phyloP scores from a whole-genome alignment of 2,888 invertebrate genomes.

The Yponomeuta cagnagella region DNA sequence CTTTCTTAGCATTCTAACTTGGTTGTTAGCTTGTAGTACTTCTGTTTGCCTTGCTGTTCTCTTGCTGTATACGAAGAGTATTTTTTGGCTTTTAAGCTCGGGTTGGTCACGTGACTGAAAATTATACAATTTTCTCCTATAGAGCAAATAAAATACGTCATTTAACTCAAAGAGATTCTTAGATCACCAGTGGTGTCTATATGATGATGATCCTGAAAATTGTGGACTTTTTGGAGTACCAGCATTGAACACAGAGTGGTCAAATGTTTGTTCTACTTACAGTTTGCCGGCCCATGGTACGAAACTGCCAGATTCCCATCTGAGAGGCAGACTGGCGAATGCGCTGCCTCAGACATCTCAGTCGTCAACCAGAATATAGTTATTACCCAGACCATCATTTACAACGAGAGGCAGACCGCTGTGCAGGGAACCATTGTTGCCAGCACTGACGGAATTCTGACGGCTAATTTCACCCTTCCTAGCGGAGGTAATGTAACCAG shows the following conservation, averaged over 20 bases:
- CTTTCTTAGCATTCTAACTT: neutral
- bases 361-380: slow-evolving; percentile 26
- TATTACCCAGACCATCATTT: slow-evolving; percentile 38
- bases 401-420: slow-evolving; percentile 34
- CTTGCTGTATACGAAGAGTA: too few relatives aligned
- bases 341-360: slow-evolving; percentile 31
- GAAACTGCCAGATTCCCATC: slow-evolving; percentile 58
- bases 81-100: too few relatives aligned
- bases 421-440: slow-evolving; percentile 25
- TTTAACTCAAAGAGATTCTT: too few relatives aligned
- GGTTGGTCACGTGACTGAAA: too few relatives aligned
- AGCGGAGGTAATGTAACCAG: slow-evolving; percentile 30
- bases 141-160: too few relatives aligned
- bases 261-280: slow-evolving; percentile 18
- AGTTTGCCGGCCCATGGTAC: slow-evolving; percentile 60
- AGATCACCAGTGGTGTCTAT: too few relatives aligned
- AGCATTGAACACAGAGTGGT: too few relatives aligned
- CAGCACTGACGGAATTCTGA: slow-evolving; percentile 43
- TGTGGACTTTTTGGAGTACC: too few relatives aligned
- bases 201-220: too few relatives aligned
- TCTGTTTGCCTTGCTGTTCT: too few relatives aligned
- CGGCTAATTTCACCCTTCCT: slow-evolving; percentile 25
- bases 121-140: too few relatives aligned
- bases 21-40: neutral
- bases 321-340: slow-evolving; percentile 48